phyloP scores from a whole-genome alignment of 2,888 invertebrate species.

The Dryococelus australis region DNA sequence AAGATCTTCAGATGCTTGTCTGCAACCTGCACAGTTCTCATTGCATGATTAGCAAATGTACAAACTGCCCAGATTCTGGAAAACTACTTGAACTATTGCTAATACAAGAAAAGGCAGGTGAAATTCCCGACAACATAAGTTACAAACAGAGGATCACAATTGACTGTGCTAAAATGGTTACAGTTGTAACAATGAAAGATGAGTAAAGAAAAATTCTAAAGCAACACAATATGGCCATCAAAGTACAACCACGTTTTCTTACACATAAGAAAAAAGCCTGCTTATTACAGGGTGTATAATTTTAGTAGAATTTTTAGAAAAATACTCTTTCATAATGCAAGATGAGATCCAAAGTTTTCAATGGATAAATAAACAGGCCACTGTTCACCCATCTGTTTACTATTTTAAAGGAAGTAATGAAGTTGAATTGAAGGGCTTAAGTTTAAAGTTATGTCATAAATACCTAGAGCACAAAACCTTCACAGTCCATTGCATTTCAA shows the following conservation, averaged over 20 bases:
- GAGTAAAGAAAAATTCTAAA: neutral
- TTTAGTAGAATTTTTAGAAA: neutral
- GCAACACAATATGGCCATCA: neutral
- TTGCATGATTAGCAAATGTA: neutral
- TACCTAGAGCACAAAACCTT: neutral
- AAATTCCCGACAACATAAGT: conserved; percentile 16
- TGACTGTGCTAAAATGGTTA: neutral
- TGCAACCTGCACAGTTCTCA: neutral
- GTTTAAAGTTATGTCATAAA: neutral
- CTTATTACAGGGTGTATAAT: neutral
- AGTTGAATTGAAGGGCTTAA: neutral
- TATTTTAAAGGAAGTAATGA: conserved; percentile 18
- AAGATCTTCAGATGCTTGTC: neutral
- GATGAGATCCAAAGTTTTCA: neutral
- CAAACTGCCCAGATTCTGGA: neutral
- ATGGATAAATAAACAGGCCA: neutral
- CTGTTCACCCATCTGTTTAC: neutral
- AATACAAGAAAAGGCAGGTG: neutral
- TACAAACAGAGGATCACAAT: conserved; percentile 11
- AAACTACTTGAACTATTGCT: neutral
- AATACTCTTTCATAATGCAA: neutral
- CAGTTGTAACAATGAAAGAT: neutral
- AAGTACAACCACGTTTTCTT: neutral
- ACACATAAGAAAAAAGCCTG: neutral
- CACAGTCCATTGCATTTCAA: conserved; percentile 19